Conservation (phyloP, 2,888 invertebrate species). For the Erebia epiphron region DNA sequence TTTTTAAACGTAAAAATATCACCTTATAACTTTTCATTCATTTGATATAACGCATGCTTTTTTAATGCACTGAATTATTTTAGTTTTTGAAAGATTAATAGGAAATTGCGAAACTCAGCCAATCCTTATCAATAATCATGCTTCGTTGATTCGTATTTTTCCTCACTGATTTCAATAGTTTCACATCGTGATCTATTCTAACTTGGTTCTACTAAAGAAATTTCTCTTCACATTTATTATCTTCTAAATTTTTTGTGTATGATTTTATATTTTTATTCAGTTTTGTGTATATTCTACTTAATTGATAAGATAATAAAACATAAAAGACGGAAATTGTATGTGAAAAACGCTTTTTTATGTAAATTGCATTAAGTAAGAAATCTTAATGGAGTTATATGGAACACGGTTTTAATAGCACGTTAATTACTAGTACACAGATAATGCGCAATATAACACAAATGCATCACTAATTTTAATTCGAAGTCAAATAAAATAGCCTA, state of each 20-base stretch:
- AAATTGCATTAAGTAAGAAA: not conserved
- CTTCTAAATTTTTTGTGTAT: not conserved
- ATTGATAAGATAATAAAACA: too few species aligned
- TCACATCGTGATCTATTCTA: conserved; percentile 6
- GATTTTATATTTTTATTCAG: too few species aligned
- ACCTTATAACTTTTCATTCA: not conserved
- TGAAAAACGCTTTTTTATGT: too few species aligned
- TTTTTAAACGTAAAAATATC: not conserved
- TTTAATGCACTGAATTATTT: not conserved
- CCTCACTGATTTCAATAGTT: conserved; percentile 23
- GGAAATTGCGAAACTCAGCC: conserved; percentile 27
- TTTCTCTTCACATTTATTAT: not conserved
- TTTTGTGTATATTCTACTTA: too few species aligned
- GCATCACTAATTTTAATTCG: not conserved
- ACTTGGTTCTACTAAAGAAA: conserved; percentile 24
- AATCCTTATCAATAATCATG: too few species aligned
- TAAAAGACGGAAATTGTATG: too few species aligned
- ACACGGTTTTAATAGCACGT: not conserved
- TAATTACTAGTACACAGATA: not conserved
- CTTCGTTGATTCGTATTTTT: conserved; percentile 21
- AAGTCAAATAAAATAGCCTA: conserved; percentile 1
- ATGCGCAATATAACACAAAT: conserved; percentile 2
- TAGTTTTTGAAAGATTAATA: conserved; percentile 22
- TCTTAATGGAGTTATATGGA: not conserved
- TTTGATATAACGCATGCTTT: not conserved